Percentiles rank a stretch among this genome's conserved stretches.
Evolutionary conservation across 1,140 invertebrate species (phyloP).

Genomic region (Hycleus cichorii): DNA sequence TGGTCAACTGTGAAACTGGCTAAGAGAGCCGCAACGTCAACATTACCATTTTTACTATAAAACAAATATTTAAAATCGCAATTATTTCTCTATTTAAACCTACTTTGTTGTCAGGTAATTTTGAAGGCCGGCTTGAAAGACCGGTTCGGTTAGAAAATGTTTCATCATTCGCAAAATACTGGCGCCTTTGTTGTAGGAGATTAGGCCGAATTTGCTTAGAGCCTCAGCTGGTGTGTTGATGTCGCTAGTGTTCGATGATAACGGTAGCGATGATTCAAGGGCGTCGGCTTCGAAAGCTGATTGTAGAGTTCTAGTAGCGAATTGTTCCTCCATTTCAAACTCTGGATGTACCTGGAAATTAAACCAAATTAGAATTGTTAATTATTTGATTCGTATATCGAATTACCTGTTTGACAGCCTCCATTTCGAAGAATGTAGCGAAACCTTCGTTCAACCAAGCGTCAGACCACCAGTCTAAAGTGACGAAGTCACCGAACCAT

Average conservation of each 20-base stretch:
- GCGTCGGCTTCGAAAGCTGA: slow-evolving; percentile 57
- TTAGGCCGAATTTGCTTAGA: slow-evolving; percentile 49
- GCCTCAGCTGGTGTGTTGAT: slow-evolving; percentile 44
- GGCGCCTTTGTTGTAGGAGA: slow-evolving; percentile 58
- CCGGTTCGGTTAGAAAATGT: slow-evolving; percentile 54
- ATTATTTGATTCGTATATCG: too few species aligned
- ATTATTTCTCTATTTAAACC: slow-evolving; percentile 4
- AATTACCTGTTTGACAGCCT: too few species aligned
- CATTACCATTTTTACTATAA: slow-evolving; percentile 4
- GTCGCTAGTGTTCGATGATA: slow-evolving; percentile 32
- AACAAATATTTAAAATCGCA: background rate
- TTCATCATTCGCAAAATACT: slow-evolving; percentile 70
- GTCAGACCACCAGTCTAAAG: slow-evolving; percentile 44
- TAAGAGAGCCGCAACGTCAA: slow-evolving; percentile 5
- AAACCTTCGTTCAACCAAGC: slow-evolving; percentile 46
- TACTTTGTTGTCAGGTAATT: slow-evolving; percentile 48
- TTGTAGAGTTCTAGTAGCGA: slow-evolving; percentile 59
- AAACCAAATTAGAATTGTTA: too few species aligned
- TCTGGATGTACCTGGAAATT: too few species aligned
- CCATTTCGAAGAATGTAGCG: slow-evolving; percentile 20
- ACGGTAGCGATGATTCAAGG: slow-evolving; percentile 52
- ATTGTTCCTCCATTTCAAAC: slow-evolving; percentile 42
- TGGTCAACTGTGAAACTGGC: background rate
- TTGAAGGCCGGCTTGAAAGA: slow-evolving; percentile 53
- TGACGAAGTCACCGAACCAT: slow-evolving; percentile 64